Evolutionary conservation across 2,888 invertebrate species (phyloP), one percentile per base, ranked within the genome.

Genomic region (Eristalis arbustorum): DNA sequence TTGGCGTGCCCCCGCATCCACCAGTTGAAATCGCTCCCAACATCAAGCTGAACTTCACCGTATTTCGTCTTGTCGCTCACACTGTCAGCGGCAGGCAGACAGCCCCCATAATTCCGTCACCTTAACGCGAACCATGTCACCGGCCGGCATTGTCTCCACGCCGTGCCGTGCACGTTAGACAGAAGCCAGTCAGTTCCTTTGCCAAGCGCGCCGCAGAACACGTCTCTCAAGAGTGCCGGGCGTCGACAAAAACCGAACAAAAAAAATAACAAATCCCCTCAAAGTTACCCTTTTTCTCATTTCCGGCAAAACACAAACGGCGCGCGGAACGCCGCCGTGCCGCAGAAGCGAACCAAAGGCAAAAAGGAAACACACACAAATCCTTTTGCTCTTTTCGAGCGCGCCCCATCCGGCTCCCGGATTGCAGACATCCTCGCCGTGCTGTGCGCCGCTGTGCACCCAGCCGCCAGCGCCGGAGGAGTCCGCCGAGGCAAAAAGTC

Each of bases 401-500:
- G 34, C 77, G 31, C 31, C 31, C 31, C 10, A 31, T 42, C 61
- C 8, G 61, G 56, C 8, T 31, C 31, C 62, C 67, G 34, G 57
- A 78, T 64, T 66, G 31, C 14, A 59, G 57, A 37, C 66, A 25
- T 59, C 57, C 59, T n/a, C 5, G 42, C 8, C 49, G 18, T 18
- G 18, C 49, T 49, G 49, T 49, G 49, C 18, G 42, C 42, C 42
- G 42, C 42, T n/a, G 42, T 14, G 42, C 18, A 49, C 49, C 49
- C 49, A 49, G 18, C 5, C 18, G n/a, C 5, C 49, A 49, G 8
- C 49, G 49, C 42, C n/a, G 42, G 14, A 5, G 42, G 42, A 42
- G 42, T 4, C 42, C 8, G 28, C 75, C 56, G 23, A 59, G 63
- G 42, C 42, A 84, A 75, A 74, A 79, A 84, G 79, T 84, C 74